Base-by-base conservation (phyloP, 1,140 invertebrate genomes). In the Eufriesea mexicana region DNA sequence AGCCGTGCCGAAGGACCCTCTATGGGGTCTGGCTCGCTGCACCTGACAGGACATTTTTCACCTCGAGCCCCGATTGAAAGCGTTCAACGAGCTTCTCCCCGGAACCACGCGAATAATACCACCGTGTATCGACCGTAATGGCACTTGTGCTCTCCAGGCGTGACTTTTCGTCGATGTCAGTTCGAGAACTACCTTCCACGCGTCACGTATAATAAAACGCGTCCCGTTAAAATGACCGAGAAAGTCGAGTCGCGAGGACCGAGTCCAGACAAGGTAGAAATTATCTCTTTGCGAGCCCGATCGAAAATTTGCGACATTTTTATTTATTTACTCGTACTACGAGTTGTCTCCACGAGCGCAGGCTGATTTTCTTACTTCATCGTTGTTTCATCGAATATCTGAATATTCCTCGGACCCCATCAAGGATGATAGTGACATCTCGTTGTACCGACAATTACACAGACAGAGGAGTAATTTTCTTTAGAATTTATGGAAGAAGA, bases 41-140 rank as follows among this genome's bases (percentile, higher is more conserved):
- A 83, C 81, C 66, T 78, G 81, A 83, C 81, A 78, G 81, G 54
- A 83, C 81, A 83, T 83, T 83, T 83, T 78, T 83, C 81, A 78
- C 35, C 20, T 55, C 35, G 59, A 47, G 18, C 35, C 51, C 16
- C 71, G 47, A 74, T 74, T 28, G 59, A 81, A 66, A 74, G 51
- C 61, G 71, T 49, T 55, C 49, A 16, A 73, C 79, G 49, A 73
- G 54, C 23, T 35, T 8, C 59, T 47, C 49, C 71, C 49, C 35
- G 4, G 20, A 71, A 62, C 61, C 23, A 55, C 61, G 28, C 70
- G 49, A 75, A 81, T 73, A 74, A 73, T 72, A 28, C 59, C 35
- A 23, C 35, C 45, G 70, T 45, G 79, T 80, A 80, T 80, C 79
- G 79, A 80, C 23, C 68, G 70, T 66, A 62, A 73, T 80, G 79